Conservation (phyloP, 2,113 vertebrate genomes). For the Podiceps cristatus region DNA sequence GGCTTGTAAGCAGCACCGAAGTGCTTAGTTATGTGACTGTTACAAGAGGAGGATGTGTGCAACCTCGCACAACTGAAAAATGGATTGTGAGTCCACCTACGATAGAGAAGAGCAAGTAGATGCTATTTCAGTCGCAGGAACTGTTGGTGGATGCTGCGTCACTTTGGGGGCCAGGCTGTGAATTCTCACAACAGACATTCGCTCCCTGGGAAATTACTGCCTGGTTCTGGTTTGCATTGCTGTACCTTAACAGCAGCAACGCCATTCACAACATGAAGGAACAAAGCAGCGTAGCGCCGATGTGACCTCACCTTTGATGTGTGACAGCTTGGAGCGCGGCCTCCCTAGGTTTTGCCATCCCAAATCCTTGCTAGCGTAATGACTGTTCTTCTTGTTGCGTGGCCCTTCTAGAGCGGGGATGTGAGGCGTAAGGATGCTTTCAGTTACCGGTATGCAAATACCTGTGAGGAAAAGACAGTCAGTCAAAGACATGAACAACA, state of each 20-base stretch:
- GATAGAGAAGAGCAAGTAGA: not conserved
- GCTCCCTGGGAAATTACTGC: not conserved
- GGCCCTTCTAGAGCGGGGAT: slow-evolving; percentile 88
- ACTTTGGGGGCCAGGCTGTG: not conserved
- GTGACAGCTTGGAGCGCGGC: slow-evolving; percentile 83
- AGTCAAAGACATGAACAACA: not conserved
- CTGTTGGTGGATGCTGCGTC: not conserved
- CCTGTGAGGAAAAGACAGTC: slow-evolving; percentile 69
- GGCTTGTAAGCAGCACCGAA: not conserved
- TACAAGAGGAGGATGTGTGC: not conserved
- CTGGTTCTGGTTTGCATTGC: not conserved
- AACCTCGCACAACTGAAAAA: not conserved
- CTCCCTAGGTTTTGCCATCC: slow-evolving; percentile 91
- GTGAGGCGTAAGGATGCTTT: slow-evolving; percentile 89
- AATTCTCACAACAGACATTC: not conserved
- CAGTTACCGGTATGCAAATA: slow-evolving; percentile 89
- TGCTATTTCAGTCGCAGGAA: not conserved
- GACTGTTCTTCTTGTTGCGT: slow-evolving; percentile 79
- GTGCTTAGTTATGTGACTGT: not conserved
- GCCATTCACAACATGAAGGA: not conserved
- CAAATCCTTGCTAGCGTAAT: slow-evolving; percentile 86
- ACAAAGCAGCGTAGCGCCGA: not conserved
- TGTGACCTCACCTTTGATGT: slow-evolving; percentile 85
- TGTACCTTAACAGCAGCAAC: not conserved
- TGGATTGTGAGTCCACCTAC: not conserved